Conservation (phyloP, 2,888 invertebrate genomes). For the Limnephilus marmoratus region DNA sequence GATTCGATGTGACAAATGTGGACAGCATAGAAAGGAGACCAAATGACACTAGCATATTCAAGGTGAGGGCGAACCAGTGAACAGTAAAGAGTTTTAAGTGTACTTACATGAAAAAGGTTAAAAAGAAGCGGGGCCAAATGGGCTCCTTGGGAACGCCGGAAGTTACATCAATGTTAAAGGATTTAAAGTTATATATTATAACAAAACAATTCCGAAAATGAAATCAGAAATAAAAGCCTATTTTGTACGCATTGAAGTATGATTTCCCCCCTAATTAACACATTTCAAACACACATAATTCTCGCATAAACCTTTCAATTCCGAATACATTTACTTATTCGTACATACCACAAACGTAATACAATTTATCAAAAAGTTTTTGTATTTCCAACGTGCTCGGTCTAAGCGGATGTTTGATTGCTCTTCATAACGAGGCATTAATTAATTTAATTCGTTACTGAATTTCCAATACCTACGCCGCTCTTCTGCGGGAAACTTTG, state of each 20-base stretch:
- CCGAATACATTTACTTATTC: background rate
- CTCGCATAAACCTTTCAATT: background rate
- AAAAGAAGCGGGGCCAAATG: no score
- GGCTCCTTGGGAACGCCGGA: no score
- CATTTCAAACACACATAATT: background rate
- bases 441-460: background rate
- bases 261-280: background rate
- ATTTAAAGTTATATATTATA: no score
- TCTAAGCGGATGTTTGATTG: conserved; percentile 2
- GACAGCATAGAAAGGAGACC: no score
- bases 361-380: background rate
- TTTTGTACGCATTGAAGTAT: background rate
- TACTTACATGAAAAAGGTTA: no score
- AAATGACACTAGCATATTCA: no score
- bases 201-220: background rate
- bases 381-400: background rate
- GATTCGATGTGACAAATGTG: no score
- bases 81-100: no score
- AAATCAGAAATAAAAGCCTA: background rate
- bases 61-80: no score
- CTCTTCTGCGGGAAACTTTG: background rate
- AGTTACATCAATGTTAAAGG: no score
- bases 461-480: conserved; percentile 2
- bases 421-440: background rate
- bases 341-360: background rate